Base-by-base conservation (phyloP, 2,888 invertebrate genomes). In the Biston betularia region DNA sequence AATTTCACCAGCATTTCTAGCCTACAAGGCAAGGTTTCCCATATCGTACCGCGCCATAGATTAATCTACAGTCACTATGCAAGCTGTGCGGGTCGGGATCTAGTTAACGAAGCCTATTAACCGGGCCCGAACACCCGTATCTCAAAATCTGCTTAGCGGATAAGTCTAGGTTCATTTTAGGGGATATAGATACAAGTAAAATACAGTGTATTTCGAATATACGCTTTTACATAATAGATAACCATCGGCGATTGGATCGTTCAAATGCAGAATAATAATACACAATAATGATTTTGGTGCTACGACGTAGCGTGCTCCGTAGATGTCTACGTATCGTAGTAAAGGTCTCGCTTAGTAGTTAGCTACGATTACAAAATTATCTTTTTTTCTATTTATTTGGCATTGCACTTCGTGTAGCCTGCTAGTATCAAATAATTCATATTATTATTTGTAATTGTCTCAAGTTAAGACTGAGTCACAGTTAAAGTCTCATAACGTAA, bases 21-120 rank as follows among this genome's bases (percentile, higher is more conserved):
- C 38, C 58, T 55, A 63, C 42, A 46, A n/a, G 48, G 68, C 65
- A 67, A 71, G 71, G 70, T 71, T 61, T 65, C 67, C 65, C 50
- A 60, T 71, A 62, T 70, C 33, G 42, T 61, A 52, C 58, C 49
- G 12, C 34, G 58, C 50, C 63, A 63, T 63, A 68, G 74, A 75
- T 73, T 74, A 63, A 44, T 49, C 42, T 50, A 15, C 35, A 68
- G 67, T 55, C 1, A 45, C 24, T 67, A 6, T 9, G 63, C 56
- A 75, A 74, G 73, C 70, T 74, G 77, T 79, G 71, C 69, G 76
- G 75, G 74, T 72, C 71, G 73, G 79, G 81, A 82, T 85, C 75
- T 77, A 77, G 79, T 81, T 89, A 88, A 87, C 82, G 85, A 87
- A 86, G 86, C 85, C 78, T 78, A 83, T 84, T 88, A 84, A 76